Percentiles rank a stretch among this genome's conserved stretches.
phyloP scores from a whole-genome alignment of 1,140 invertebrate genomes.

The Macrobrachium nipponense region DNA sequence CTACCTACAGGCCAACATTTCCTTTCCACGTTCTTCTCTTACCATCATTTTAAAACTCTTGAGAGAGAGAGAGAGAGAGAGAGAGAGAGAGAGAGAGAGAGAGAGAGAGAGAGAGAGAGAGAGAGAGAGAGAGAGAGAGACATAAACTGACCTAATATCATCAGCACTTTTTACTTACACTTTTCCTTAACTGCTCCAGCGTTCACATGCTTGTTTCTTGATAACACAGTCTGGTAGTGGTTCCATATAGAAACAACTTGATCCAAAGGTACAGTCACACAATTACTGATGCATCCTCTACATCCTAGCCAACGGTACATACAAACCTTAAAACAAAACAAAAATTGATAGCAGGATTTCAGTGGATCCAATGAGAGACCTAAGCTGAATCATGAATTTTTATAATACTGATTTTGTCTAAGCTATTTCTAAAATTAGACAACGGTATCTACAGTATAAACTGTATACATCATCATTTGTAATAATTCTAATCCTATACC shows the following conservation, averaged over 20 bases:
- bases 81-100: too few relatives aligned
- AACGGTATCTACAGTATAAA: background rate
- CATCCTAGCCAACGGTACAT: constrained; percentile 59
- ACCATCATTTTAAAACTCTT: too few relatives aligned
- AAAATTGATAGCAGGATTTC: too few relatives aligned
- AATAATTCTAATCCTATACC: background rate
- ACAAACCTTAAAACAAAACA: constrained; percentile 40
- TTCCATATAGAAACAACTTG: constrained; percentile 61
- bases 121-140: too few relatives aligned
- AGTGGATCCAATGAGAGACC: too few relatives aligned
- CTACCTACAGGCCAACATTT: too few relatives aligned
- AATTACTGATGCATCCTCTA: constrained; percentile 55
- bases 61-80: too few relatives aligned
- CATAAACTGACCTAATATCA: background rate
- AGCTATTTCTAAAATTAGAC: too few relatives aligned
- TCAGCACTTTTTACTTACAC: background rate
- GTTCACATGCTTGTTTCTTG: background rate
- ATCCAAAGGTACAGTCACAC: constrained; percentile 56
- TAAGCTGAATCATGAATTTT: too few relatives aligned
- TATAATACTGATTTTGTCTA: too few relatives aligned
- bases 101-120: too few relatives aligned
- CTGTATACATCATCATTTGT: background rate
- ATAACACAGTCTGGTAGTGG: constrained; percentile 51
- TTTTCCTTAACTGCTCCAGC: constrained; percentile 22
- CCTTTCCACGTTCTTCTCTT: too few relatives aligned